A percentile compares a stretch with the other conserved stretches of the same genome.
Evolutionary conservation across 2,888 invertebrate species (phyloP).

Genomic region (Agrypnus murinus): DNA sequence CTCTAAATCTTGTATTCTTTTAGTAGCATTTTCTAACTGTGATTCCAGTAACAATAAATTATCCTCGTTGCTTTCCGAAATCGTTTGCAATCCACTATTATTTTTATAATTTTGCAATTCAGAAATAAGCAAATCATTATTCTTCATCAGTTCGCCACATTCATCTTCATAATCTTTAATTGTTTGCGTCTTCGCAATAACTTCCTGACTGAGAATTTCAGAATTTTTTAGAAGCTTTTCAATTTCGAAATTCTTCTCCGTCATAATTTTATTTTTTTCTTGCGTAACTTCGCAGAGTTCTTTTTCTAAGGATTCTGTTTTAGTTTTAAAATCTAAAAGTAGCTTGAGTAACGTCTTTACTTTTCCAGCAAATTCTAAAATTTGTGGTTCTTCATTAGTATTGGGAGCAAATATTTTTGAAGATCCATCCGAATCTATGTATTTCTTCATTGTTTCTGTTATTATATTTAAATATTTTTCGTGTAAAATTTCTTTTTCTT

Average conservation of each 20-base stretch:
- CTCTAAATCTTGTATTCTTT: constrained; percentile 70
- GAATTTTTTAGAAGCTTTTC: constrained; percentile 67
- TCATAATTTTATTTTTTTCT: constrained; percentile 68
- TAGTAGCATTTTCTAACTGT: constrained; percentile 75
- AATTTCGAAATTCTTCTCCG: constrained; percentile 69
- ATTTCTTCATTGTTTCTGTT: constrained; percentile 51
- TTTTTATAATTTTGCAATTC: constrained; percentile 79
- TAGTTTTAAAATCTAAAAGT: constrained; percentile 75
- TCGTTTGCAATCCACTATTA: constrained; percentile 80
- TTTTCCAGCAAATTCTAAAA: constrained; percentile 67
- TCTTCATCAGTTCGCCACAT: constrained; percentile 80
- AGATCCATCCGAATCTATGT: constrained; percentile 34
- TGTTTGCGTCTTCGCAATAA: constrained; percentile 65
- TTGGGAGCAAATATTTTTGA: background rate
- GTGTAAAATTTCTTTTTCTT: constrained; percentile 73
- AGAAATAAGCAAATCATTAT: constrained; percentile 80
- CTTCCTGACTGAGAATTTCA: constrained; percentile 66
- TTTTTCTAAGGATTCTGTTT: constrained; percentile 75
- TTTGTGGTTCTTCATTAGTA: constrained; percentile 64
- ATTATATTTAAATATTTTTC: constrained; percentile 68
- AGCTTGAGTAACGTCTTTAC: constrained; percentile 75
- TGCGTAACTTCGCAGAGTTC: constrained; percentile 75
- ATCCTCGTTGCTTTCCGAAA: constrained; percentile 83
- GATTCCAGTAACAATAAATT: constrained; percentile 78
- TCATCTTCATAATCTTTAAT: constrained; percentile 75